phyloP scores from a whole-genome alignment of 2,797 vertebrate genomes.

The Pitangus sulphuratus region DNA sequence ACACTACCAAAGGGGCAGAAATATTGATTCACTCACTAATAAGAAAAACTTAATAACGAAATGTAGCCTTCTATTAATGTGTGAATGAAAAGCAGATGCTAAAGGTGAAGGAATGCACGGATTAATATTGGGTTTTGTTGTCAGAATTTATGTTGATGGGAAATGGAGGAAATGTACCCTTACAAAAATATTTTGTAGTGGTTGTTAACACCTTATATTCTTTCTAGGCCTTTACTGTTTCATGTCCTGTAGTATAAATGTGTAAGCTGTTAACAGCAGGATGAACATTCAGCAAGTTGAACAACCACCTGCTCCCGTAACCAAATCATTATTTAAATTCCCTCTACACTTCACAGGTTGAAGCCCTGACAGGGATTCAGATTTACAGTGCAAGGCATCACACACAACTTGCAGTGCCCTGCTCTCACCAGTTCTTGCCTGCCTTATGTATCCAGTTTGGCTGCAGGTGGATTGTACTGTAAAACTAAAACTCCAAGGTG shows the following conservation, averaged over 20 bases:
- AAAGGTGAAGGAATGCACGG: constrained; percentile 63
- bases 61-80: constrained; percentile 27
- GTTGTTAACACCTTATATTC: constrained; percentile 81
- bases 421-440: not conserved
- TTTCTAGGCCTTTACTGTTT: constrained; percentile 62
- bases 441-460: not conserved
- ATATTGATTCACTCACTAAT: constrained; percentile 13
- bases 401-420: not conserved
- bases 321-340: constrained; percentile 71
- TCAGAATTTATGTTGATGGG: constrained; percentile 78
- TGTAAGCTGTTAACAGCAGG: constrained; percentile 75
- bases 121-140: constrained; percentile 71
- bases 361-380: constrained; percentile 53
- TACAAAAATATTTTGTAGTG: constrained; percentile 76
- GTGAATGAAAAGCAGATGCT: constrained; percentile 73
- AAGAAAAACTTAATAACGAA: constrained; percentile 36
- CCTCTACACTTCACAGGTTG: constrained; percentile 66
- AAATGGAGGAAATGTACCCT: constrained; percentile 77
- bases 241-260: constrained; percentile 62
- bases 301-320: constrained; percentile 68
- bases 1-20: not conserved
- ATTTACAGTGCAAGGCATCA: constrained; percentile 55
- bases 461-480: not conserved
- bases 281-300: constrained; percentile 66
- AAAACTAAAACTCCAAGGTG: not conserved